Base-by-base conservation (phyloP, 2,888 invertebrate species). In the Congeria kusceri region DNA sequence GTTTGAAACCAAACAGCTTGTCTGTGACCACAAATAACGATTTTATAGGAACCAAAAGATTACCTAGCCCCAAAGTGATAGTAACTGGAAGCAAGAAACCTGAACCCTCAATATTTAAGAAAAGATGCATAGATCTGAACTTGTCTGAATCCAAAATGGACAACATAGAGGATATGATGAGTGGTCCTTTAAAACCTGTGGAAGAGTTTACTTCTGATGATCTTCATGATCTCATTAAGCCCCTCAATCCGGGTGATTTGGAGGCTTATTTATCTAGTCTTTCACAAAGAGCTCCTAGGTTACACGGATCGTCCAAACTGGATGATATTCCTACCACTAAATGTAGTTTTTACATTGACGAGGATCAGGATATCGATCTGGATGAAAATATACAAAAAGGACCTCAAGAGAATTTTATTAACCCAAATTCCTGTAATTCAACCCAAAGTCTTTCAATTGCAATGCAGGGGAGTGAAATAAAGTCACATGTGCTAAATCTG, bases 221-320 rank as follows among this genome's bases (percentile, higher is more conserved):
- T 44, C 72, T 86, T 13, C 59, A 74, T n/a, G 84, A 85, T 67
- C 67, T 85, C 57, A 75, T 84, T 28, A 87, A 87, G 58, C 91
- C 90, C 1, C 79, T 90, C 20, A 86, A 89, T 59, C 87, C 91
- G 0, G 84, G 86, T 70, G 89, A 92, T 39, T 84, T 92, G 49
- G 89, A 91, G 67, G 80, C 83, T 23, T 90, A 91, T 58, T 81
- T 92, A 7, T 79, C 88, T 71, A 90, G 86, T 84, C 88, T 90
- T 77, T 83, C 86, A 68, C 81, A 83, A 47, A 78, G 77, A 71
- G 62, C 70, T 25, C 58, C 79, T 28, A 75, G 61, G 56, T 71
- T 56, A 32, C 57, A 46, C 5, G 75, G 71, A 62, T 59, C 67
- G 13, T 73, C 84, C 18, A 80, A 73, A 58, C 69, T 85, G 18